Evolutionary conservation across 2,113 vertebrate genomes (phyloP).

Genomic region (Xiphophorus couchianus): DNA sequence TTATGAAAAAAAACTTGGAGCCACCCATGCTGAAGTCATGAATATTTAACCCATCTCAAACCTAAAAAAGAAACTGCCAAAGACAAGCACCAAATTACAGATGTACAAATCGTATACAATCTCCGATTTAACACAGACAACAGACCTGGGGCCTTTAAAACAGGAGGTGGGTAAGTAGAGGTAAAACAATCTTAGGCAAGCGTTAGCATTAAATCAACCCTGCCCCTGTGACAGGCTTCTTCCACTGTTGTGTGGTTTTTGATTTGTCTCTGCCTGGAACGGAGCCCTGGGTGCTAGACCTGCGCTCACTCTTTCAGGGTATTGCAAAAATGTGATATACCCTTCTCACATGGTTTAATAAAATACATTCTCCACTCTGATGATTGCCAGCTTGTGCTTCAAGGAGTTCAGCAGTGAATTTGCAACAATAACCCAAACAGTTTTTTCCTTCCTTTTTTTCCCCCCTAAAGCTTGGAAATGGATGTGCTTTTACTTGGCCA

Average conservation of each 20-base stretch:
- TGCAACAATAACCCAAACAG: slow-evolving; percentile 22
- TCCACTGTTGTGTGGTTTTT: slow-evolving; percentile 53
- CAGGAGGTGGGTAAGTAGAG: slow-evolving; percentile 44
- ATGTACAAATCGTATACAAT: slow-evolving; percentile 60
- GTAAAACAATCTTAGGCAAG: slow-evolving; percentile 59
- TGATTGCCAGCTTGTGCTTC: slow-evolving; percentile 54
- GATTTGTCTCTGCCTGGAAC: slow-evolving; percentile 64
- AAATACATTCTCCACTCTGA: slow-evolving; percentile 52
- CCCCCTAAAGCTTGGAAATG: slow-evolving; percentile 24
- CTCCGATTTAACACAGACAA: slow-evolving; percentile 31
- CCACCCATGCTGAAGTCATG: slow-evolving; percentile 67
- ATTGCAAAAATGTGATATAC: slow-evolving; percentile 59
- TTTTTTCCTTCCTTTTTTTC: not conserved
- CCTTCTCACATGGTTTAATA: slow-evolving; percentile 58
- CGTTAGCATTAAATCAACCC: slow-evolving; percentile 62
- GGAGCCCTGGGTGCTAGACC: slow-evolving; percentile 59
- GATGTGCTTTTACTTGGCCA: slow-evolving; percentile 21
- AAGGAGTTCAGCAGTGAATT: slow-evolving; percentile 32
- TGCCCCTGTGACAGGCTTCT: slow-evolving; percentile 49
- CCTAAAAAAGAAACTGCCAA: slow-evolving; percentile 62
- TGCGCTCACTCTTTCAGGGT: slow-evolving; percentile 63
- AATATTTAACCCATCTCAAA: slow-evolving; percentile 69
- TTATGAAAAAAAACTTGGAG: slow-evolving; percentile 38
- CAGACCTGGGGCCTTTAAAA: slow-evolving; percentile 41
- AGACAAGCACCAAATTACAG: slow-evolving; percentile 63